Conservation (phyloP, 2,113 vertebrate species). For the Perca flavescens region DNA sequence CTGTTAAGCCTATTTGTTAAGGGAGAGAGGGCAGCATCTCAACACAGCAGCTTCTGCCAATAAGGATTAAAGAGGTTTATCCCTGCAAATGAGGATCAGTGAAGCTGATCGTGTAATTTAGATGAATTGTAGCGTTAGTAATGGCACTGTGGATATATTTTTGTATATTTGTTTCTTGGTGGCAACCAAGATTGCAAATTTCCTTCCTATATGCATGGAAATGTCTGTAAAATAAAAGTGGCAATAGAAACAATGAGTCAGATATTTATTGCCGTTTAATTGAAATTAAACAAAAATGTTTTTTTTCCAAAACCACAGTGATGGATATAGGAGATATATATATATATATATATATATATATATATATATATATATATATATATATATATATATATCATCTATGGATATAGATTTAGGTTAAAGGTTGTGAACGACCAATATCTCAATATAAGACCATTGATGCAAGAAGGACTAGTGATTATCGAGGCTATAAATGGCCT, state of each 20-base stretch:
- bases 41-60: conserved; percentile 26
- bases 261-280: background rate
- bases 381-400: too few relatives aligned
- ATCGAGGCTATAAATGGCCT: background rate
- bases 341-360: too few relatives aligned
- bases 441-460: background rate
- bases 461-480: conserved; percentile 3
- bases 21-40: conserved; percentile 8
- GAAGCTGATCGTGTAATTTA: conserved; percentile 27
- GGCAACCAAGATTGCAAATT: conserved; percentile 14
- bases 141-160: conserved; percentile 7
- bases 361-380: too few relatives aligned
- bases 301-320: too few relatives aligned
- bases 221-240: conserved; percentile 6
- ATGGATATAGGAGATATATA: too few relatives aligned
- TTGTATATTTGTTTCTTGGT: background rate
- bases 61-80: conserved; percentile 60
- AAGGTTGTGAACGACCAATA: conserved; percentile 11
- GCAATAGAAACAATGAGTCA: background rate
- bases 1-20: conserved; percentile 24
- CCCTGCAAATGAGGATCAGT: conserved; percentile 39
- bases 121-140: conserved; percentile 14
- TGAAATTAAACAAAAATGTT: conserved; percentile 19
- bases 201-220: background rate
- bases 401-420: background rate